Evolutionary conservation across 2,888 invertebrate genomes (phyloP).

Genomic region (Sabatieria punctata): DNA sequence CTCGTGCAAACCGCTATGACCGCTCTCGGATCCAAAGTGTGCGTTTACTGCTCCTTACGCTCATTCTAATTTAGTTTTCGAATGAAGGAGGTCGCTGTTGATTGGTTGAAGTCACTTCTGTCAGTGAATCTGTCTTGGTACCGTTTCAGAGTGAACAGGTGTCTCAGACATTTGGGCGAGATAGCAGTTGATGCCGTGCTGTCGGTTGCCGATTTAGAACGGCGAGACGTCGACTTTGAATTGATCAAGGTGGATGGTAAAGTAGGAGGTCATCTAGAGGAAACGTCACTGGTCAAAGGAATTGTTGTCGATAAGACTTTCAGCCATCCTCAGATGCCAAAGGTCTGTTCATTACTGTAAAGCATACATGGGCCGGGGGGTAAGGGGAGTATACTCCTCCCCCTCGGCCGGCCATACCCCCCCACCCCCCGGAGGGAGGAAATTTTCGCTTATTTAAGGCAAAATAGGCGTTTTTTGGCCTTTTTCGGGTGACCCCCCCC

Average conservation of each 20-base stretch:
- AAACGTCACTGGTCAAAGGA: slow-evolving; percentile 83
- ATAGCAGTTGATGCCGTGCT: slow-evolving; percentile 94
- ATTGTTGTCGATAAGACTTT: slow-evolving; percentile 88
- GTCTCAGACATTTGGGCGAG: slow-evolving; percentile 90
- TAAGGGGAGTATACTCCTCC: too few species aligned
- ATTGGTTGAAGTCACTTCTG: too few species aligned
- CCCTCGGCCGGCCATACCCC: too few species aligned
- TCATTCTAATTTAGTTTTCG: background rate
- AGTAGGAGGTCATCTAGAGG: slow-evolving; percentile 88
- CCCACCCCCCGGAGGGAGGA: too few species aligned
- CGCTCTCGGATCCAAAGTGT: slow-evolving; percentile 91
- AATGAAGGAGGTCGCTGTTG: too few species aligned
- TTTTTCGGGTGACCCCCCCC: too few species aligned
- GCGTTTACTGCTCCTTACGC: slow-evolving; percentile 16
- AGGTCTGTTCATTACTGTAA: slow-evolving; percentile 42
- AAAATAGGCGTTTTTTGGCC: too few species aligned
- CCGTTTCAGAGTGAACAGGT: slow-evolving; percentile 80
- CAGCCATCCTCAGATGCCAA: slow-evolving; percentile 98
- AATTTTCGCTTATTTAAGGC: too few species aligned
- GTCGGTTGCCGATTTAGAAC: slow-evolving; percentile 80
- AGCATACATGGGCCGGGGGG: too few species aligned
- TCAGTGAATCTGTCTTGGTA: too few species aligned
- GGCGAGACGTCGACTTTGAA: slow-evolving; percentile 94
- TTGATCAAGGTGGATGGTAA: slow-evolving; percentile 95
- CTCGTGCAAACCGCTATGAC: slow-evolving; percentile 91